Conservation (phyloP, 2,797 vertebrate genomes). For the Gallirallus australis region DNA sequence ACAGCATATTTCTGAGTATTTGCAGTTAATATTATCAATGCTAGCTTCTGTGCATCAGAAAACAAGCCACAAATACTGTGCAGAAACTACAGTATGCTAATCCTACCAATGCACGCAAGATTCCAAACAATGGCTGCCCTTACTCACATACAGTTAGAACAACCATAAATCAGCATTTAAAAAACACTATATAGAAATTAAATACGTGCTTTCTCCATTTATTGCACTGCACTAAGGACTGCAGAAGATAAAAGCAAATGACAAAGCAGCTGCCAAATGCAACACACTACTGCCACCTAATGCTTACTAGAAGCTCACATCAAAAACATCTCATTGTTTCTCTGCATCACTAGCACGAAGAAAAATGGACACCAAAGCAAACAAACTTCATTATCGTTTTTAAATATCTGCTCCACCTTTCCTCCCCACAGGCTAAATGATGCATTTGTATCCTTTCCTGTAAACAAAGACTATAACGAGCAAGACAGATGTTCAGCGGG, state of each 20-base stretch:
- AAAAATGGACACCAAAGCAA: not conserved
- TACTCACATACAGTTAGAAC: not conserved
- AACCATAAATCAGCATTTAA: conserved; percentile 5
- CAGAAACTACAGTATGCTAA: not conserved
- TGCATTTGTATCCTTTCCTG: not conserved
- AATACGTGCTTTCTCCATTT: conserved; percentile 9
- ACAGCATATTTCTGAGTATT: not conserved
- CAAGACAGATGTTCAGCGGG: not conserved
- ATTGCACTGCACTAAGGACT: not conserved
- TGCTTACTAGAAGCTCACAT: conserved; percentile 68
- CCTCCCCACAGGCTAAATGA: not conserved
- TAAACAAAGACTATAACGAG: not conserved
- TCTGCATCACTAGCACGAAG: not conserved
- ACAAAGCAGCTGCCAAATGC: conserved; percentile 73
- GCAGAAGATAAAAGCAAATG: not conserved
- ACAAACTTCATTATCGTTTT: not conserved
- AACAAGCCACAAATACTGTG: not conserved
- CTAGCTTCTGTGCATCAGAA: not conserved
- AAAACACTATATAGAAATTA: not conserved
- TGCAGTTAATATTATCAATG: conserved; percentile 1
- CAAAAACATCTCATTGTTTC: not conserved
- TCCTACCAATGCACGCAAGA: not conserved
- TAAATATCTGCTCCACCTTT: not conserved
- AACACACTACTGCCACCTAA: conserved; percentile 92
- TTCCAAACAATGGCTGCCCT: not conserved